These are phyloP conservation scores for Teleiodes luculella DNA, from an alignment of 2,888 invertebrate genomes.

Conservation along the genomic window DNA sequence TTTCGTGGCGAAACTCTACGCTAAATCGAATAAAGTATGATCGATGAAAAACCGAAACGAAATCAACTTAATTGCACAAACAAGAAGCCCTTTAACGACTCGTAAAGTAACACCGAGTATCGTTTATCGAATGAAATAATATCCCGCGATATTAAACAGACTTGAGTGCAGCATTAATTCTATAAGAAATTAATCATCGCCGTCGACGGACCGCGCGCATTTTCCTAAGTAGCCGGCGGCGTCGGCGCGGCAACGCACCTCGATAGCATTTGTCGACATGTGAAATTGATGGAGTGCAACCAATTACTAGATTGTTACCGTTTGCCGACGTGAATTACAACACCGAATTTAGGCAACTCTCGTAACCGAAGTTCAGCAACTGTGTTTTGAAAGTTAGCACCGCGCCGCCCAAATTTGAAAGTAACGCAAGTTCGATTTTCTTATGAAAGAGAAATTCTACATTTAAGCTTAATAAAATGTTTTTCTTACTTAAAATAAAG, in stretches of 20 bases:
- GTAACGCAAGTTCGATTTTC: background rate
- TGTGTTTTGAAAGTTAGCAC: conserved; percentile 7
- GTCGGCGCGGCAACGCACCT: conserved; percentile 40
- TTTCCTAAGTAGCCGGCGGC: conserved; percentile 38
- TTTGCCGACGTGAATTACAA: conserved; percentile 14
- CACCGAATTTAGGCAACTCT: conserved; percentile 4
- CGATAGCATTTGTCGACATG: conserved; percentile 39
- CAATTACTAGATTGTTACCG: conserved; percentile 21
- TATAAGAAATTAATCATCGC: conserved; percentile 54
- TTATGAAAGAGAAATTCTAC: background rate
- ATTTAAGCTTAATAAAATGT: background rate
- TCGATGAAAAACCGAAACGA: background rate
- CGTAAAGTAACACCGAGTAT: background rate
- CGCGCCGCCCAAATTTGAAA: background rate
- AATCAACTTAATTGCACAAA: background rate
- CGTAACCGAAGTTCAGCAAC: background rate
- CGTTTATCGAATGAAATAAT: conserved; percentile 28
- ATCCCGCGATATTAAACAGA: conserved; percentile 11
- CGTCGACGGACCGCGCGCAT: conserved; percentile 26
- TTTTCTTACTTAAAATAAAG: background rate
- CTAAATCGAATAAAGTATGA: no score
- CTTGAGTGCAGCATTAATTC: conserved; percentile 27
- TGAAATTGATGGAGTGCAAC: conserved; percentile 26
- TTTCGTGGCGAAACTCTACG: no score
- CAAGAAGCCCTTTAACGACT: background rate